A percentile compares a stretch with the other conserved stretches of the same genome.
phyloP scores from a whole-genome alignment of 2,113 vertebrate genomes.

The Laticauda laticaudata region DNA sequence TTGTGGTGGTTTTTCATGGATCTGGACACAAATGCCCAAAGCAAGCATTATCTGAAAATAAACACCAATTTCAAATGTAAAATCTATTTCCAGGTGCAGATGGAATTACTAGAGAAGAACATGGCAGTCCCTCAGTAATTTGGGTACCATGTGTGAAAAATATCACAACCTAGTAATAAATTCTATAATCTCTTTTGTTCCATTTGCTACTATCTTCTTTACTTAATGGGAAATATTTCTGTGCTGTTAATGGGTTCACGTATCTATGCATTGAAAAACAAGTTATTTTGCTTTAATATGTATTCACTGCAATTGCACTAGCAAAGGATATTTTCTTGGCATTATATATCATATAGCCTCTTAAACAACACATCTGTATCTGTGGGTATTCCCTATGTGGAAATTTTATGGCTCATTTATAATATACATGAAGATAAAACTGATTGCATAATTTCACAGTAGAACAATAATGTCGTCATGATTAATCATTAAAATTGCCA shows the following conservation, averaged over 20 bases:
- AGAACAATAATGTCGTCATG: slow-evolving; percentile 37
- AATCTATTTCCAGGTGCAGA: not conserved
- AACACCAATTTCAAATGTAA: not conserved
- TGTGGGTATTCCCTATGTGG: slow-evolving; percentile 34
- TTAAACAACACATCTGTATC: slow-evolving; percentile 40
- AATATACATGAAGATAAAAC: slow-evolving; percentile 29
- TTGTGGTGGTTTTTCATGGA: not conserved
- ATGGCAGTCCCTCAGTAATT: not conserved
- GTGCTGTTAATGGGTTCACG: not conserved
- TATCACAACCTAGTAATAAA: not conserved
- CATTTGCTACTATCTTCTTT: not conserved
- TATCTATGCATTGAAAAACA: not conserved
- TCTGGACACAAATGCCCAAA: not conserved
- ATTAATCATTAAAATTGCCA: slow-evolving; percentile 37
- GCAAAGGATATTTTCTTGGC: slow-evolving; percentile 35
- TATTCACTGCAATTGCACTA: not conserved
- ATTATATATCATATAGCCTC: slow-evolving; percentile 23
- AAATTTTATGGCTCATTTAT: slow-evolving; percentile 41
- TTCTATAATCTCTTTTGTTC: not conserved
- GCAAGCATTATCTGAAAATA: not conserved
- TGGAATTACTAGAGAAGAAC: not conserved
- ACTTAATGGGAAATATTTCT: rapidly evolving
- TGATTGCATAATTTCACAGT: slow-evolving; percentile 19
- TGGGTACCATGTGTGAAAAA: not conserved
- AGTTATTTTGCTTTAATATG: slow-evolving; percentile 13